Evolutionary conservation across 2,797 vertebrate species (phyloP).

Genomic region (Enteromius trimaculatus): DNA sequence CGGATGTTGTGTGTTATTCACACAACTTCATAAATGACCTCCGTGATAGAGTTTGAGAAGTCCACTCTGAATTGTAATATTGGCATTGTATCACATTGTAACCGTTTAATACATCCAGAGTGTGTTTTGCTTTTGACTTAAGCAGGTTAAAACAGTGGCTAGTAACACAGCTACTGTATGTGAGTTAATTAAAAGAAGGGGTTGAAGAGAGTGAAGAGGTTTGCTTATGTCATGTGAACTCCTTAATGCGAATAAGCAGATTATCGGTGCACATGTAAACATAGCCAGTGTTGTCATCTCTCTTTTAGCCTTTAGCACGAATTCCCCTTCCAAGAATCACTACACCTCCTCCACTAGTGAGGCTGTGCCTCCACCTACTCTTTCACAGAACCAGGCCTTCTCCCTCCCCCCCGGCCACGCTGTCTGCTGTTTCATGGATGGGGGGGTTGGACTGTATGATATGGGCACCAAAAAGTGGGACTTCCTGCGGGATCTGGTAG

Average conservation of each 20-base stretch:
- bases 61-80: background rate
- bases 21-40: background rate
- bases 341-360: conserved; percentile 96
- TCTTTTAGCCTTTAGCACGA: conserved; percentile 75
- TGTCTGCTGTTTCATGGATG: conserved; percentile 97
- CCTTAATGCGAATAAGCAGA: background rate
- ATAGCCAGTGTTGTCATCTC: background rate
- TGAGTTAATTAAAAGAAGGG: background rate
- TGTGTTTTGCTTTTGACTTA: background rate
- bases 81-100: background rate
- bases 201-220: background rate
- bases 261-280: background rate
- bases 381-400: conserved; percentile 91
- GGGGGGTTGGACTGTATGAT: conserved; percentile 96
- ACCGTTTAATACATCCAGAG: background rate
- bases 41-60: background rate
- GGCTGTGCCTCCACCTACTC: conserved; percentile 87
- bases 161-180: background rate
- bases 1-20: background rate
- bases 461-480: conserved; percentile 98
- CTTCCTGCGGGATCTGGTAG: conserved; percentile 95
- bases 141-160: background rate
- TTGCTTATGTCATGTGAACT: background rate
- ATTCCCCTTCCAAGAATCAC: conserved; percentile 84
- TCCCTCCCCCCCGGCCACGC: conserved; percentile 92